Conservation (phyloP, 2,797 vertebrate genomes). For the Chlorospingus flavigularis region DNA sequence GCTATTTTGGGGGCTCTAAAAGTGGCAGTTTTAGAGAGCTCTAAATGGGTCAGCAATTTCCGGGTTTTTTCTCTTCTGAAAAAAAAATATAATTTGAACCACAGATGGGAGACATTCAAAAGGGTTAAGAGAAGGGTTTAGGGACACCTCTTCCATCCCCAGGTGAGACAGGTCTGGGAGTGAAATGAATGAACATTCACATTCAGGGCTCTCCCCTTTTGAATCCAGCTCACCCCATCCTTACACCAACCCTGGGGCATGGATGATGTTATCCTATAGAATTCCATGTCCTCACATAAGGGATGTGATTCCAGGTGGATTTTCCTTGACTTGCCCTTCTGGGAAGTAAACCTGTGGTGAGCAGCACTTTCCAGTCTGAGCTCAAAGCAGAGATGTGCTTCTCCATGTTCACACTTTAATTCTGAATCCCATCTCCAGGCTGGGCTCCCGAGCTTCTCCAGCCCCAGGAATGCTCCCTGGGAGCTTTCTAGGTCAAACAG, state of each 20-base stretch:
- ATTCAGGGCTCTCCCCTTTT: not conserved
- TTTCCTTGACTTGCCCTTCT: not conserved
- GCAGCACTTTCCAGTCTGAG: not conserved
- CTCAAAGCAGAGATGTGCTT: not conserved
- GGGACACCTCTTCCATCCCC: not conserved
- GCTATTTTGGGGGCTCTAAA: not conserved
- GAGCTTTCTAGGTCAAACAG: not conserved
- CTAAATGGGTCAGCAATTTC: not conserved
- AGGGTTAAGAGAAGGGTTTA: not conserved
- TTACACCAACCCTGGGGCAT: not conserved
- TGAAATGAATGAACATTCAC: not conserved
- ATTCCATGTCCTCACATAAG: rapidly evolving
- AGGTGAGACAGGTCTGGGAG: not conserved
- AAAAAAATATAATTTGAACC: not conserved
- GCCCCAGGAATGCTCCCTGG: not conserved
- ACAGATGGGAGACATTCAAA: not conserved
- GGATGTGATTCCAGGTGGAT: not conserved
- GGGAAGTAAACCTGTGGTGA: not conserved
- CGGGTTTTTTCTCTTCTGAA: not conserved
- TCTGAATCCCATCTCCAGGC: not conserved
- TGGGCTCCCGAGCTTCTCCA: not conserved
- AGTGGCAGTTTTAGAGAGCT: not conserved
- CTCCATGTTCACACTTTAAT: not conserved
- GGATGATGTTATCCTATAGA: not conserved
- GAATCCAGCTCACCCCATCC: not conserved